phyloP scores from a whole-genome alignment of 2,888 invertebrate species.

The Ophonus ardosiacus region DNA sequence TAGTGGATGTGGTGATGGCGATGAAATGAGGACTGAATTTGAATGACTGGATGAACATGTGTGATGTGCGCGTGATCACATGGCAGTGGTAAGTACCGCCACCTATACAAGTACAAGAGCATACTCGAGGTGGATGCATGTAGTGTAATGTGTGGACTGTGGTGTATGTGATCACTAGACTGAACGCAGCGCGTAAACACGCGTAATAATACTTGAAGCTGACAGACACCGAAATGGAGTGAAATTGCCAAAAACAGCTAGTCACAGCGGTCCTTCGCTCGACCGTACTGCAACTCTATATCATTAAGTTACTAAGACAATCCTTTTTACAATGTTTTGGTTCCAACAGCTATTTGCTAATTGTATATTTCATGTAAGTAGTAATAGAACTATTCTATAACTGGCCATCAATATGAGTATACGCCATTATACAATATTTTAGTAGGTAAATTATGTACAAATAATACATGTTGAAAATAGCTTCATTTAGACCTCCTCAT shows the following conservation, averaged over 20 bases:
- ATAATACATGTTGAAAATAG: conserved; percentile 75
- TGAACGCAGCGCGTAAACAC: conserved; percentile 63
- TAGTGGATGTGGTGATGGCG: conserved; percentile 10
- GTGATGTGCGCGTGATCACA: conserved; percentile 50
- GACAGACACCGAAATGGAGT: conserved; percentile 75
- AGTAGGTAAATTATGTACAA: conserved; percentile 72
- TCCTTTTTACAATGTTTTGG: conserved; percentile 73
- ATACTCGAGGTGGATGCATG: conserved; percentile 24
- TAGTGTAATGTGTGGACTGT: conserved; percentile 23
- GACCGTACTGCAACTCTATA: conserved; percentile 47
- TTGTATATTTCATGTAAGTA: conserved; percentile 65
- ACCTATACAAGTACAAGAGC: background rate
- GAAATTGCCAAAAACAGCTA: conserved; percentile 69
- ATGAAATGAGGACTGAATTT: conserved; percentile 16
- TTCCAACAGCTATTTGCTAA: conserved; percentile 73
- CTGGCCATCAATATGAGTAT: conserved; percentile 79
- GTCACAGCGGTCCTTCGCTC: conserved; percentile 21
- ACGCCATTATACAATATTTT: conserved; percentile 64
- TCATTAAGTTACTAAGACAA: conserved; percentile 64
- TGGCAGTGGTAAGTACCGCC: conserved; percentile 37
- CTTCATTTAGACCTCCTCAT: conserved; percentile 74
- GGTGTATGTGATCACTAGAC: conserved; percentile 59
- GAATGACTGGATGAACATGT: conserved; percentile 10
- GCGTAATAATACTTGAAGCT: conserved; percentile 74
- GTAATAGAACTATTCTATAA: conserved; percentile 81